Evolutionary conservation across 2,113 vertebrate species (phyloP).

Genomic region (Cavia aperea): DNA sequence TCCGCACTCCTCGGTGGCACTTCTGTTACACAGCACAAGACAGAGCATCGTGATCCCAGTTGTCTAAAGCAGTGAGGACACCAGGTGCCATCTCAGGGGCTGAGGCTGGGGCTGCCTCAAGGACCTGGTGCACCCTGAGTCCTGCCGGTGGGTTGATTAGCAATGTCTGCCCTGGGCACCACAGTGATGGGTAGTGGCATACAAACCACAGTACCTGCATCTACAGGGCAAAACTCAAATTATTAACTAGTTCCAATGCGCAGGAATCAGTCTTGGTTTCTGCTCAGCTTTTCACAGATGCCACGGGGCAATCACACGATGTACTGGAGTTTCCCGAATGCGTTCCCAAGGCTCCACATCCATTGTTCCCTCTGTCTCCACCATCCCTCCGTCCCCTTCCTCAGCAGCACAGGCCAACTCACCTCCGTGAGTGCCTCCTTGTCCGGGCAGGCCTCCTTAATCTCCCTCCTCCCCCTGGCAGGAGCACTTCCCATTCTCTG

Average conservation of each 20-base stretch:
- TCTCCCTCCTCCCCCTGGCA: not conserved
- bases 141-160: not conserved
- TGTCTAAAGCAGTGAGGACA: rapidly evolving
- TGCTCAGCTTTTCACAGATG: too few species aligned
- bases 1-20: rapidly evolving
- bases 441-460: not conserved
- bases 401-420: not conserved
- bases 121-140: not conserved
- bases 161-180: not conserved
- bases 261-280: not conserved
- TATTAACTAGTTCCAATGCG: not conserved
- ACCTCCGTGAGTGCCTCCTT: not conserved
- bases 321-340: rapidly evolving
- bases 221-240: not conserved
- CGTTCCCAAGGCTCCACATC: rapidly evolving
- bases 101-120: not conserved
- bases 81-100: not conserved
- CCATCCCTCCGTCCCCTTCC: rapidly evolving
- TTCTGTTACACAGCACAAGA: rapidly evolving
- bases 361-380: not conserved
- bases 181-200: rapidly evolving
- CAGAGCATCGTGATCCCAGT: rapidly evolving
- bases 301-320: rapidly evolving
- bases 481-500: not conserved
- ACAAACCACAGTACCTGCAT: not conserved